Conservation (phyloP, 2,797 vertebrate species). For the Coranthus polyacanthus region DNA sequence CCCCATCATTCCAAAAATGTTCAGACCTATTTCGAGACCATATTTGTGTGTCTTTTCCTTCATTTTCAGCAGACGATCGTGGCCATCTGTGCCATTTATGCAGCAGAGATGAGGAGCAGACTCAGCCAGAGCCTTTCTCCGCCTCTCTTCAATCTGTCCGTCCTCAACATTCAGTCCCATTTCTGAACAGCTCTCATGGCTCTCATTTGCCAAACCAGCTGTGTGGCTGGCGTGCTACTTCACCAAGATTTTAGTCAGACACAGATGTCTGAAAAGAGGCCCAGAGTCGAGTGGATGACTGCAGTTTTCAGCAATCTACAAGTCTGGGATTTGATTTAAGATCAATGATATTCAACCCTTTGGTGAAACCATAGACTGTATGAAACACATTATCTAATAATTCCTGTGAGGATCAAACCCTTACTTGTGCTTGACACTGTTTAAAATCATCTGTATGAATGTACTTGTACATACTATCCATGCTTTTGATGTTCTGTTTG, state of each 20-base stretch:
- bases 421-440: conserved; percentile 1
- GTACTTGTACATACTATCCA: too few species aligned
- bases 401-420: conserved; percentile 3
- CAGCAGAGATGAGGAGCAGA: too few species aligned
- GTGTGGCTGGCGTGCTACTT: conserved; percentile 33
- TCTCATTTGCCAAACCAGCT: conserved; percentile 55
- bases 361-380: conserved; percentile 15
- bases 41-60: conserved; percentile 6
- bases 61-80: neutral
- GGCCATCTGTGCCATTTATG: conserved; percentile 35
- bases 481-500: neutral
- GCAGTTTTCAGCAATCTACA: neutral
- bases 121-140: conserved; percentile 32
- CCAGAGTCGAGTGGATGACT: conserved; percentile 12
- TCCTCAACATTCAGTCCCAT: conserved; percentile 4
- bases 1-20: neutral
- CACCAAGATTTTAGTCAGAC: conserved; percentile 34
- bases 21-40: conserved; percentile 3
- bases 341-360: neutral
- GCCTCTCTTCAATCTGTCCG: conserved; percentile 35
- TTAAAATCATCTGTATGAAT: neutral
- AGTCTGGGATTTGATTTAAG: conserved; percentile 20
- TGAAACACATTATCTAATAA: too few species aligned
- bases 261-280: conserved; percentile 44
- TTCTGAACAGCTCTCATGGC: conserved; percentile 19